Conservation (phyloP, 2,888 invertebrate genomes). For the Siphlonurus alternatus region DNA sequence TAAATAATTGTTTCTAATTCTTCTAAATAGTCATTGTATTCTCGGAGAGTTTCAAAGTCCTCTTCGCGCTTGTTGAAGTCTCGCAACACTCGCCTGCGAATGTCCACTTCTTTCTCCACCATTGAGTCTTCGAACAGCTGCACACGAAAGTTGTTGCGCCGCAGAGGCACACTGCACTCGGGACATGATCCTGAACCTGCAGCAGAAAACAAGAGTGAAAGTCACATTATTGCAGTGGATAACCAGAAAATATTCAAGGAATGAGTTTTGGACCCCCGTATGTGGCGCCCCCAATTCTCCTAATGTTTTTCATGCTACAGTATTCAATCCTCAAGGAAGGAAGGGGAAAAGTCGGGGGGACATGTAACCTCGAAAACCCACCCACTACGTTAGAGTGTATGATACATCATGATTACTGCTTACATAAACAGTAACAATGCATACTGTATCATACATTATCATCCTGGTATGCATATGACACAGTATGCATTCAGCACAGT, state of each 20-base stretch:
- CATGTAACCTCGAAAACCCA: no score
- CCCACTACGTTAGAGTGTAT: no score
- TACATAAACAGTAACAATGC: no score
- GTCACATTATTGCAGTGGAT: background rate
- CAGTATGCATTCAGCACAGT: no score
- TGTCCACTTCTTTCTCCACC: constrained; percentile 96
- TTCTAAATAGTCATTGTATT: constrained; percentile 93
- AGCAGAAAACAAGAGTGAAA: constrained; percentile 14
- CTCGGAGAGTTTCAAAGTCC: constrained; percentile 66
- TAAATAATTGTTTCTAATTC: constrained; percentile 83
- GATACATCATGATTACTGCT: no score
- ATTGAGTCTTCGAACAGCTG: constrained; percentile 92
- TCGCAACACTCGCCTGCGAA: constrained; percentile 68
- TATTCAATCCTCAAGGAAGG: no score
- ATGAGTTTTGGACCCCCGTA: background rate
- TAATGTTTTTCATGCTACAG: no score
- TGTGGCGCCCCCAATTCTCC: background rate
- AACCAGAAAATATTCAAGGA: background rate
- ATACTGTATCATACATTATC: no score
- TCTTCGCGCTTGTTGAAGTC: constrained; percentile 93
- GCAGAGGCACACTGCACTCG: constrained; percentile 75
- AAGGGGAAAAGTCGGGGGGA: no score
- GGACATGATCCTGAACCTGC: constrained; percentile 86
- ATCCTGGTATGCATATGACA: no score
- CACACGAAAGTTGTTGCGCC: constrained; percentile 78